A percentile compares a stretch with the other conserved stretches of the same genome.
Conservation (phyloP, 1,140 invertebrate genomes). For the Zelostemma sp. region DNA sequence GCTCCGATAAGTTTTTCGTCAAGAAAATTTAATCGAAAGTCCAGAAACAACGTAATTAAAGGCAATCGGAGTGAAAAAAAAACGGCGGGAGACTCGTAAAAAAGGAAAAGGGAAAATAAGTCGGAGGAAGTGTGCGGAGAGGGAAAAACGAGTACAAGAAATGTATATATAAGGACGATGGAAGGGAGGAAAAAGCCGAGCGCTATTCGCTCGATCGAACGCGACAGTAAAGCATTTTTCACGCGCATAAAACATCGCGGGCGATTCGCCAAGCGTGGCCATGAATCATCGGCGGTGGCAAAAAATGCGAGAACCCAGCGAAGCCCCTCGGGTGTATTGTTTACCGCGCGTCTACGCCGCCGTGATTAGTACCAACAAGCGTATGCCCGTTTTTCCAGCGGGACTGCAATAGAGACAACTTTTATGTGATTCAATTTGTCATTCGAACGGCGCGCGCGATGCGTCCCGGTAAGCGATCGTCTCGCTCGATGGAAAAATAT, state of each 20-base stretch:
- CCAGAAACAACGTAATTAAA: too few species aligned
- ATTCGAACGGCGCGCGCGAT: conserved; percentile 26
- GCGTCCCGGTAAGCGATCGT: conserved; percentile 33
- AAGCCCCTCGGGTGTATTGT: conserved; percentile 44
- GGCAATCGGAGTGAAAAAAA: too few species aligned
- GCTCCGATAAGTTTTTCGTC: conserved; percentile 2
- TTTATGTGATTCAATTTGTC: conserved; percentile 46
- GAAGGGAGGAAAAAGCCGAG: conserved; percentile 20
- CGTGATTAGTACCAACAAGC: conserved; percentile 37
- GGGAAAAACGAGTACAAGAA: not conserved
- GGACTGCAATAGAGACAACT: conserved; percentile 38
- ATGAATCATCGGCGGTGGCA: conserved; percentile 62
- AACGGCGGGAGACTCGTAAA: not conserved
- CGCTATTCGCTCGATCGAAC: conserved; percentile 30
- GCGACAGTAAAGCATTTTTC: conserved; percentile 57
- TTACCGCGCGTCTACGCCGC: conserved; percentile 38
- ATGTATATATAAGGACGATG: too few species aligned
- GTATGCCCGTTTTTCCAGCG: conserved; percentile 20
- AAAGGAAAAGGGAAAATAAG: not conserved
- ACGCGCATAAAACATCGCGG: conserved; percentile 45
- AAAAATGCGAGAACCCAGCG: conserved; percentile 28
- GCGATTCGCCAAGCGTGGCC: conserved; percentile 29
- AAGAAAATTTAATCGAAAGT: not conserved
- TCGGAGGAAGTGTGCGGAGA: conserved; percentile 21
- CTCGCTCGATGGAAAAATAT: conserved; percentile 22